phyloP scores from a whole-genome alignment of 1,140 invertebrate species.

The Trichonephila clavipes region DNA sequence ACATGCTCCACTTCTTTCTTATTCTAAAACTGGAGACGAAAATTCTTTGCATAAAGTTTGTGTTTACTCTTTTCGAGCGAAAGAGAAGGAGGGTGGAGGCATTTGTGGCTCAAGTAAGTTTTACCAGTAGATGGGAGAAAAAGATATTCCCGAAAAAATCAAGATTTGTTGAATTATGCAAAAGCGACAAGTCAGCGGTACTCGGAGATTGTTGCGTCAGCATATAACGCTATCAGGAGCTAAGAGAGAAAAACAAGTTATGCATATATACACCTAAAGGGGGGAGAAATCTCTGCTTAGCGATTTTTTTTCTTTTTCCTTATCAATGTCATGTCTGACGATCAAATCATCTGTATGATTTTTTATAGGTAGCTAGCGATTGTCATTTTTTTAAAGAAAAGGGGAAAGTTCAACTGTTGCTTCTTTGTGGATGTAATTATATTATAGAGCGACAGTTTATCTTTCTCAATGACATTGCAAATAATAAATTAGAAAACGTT shows the following conservation, averaged over 20 bases:
- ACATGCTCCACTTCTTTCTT: neutral
- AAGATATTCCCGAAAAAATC: slow-evolving; percentile 49
- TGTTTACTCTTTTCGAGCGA: slow-evolving; percentile 26
- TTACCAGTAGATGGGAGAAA: slow-evolving; percentile 24
- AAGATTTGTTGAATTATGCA: slow-evolving; percentile 70
- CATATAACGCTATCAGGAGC: slow-evolving; percentile 23
- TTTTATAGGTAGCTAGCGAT: neutral
- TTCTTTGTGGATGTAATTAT: too few relatives aligned
- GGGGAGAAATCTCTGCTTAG: neutral
- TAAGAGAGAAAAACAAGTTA: slow-evolving; percentile 33
- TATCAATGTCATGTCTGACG: neutral
- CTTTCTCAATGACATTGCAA: too few relatives aligned
- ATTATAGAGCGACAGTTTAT: too few relatives aligned
- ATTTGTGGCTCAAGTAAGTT: slow-evolving; percentile 55
- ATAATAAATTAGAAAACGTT: too few relatives aligned
- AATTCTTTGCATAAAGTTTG: slow-evolving; percentile 19
- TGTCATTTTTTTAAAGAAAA: neutral
- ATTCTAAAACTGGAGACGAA: neutral
- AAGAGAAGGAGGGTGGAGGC: neutral
- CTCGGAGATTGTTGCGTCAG: slow-evolving; percentile 15
- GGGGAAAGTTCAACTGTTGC: too few relatives aligned
- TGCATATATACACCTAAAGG: slow-evolving; percentile 16
- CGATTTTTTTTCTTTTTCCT: neutral
- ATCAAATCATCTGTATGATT: neutral
- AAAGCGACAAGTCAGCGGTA: slow-evolving; percentile 27